Percentiles rank a stretch among this genome's conserved stretches.
Evolutionary conservation across 1,140 invertebrate genomes (phyloP).

Genomic region (Panagrolaimus sp.): DNA sequence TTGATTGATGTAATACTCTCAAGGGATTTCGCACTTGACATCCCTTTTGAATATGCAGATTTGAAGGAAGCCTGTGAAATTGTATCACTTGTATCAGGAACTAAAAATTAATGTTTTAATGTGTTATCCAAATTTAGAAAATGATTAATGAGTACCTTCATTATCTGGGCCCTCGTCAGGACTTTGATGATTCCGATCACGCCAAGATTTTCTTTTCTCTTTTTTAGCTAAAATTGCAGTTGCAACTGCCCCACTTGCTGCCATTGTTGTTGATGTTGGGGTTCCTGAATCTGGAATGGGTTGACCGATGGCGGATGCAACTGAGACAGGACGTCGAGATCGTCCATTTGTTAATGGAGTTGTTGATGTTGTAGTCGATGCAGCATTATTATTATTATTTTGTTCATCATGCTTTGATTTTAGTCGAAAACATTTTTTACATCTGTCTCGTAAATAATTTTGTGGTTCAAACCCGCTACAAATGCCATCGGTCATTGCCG

Average conservation of each 20-base stretch:
- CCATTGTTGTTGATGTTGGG: background rate
- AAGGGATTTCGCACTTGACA: conserved; percentile 43
- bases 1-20: conserved; percentile 44
- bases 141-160: conserved; percentile 26
- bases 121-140: background rate
- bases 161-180: conserved; percentile 42
- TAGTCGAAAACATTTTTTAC: conserved; percentile 54
- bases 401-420: conserved; percentile 34
- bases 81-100: conserved; percentile 32
- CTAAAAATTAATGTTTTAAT: conserved; percentile 17
- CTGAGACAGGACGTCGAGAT: background rate
- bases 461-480: conserved; percentile 57
- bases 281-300: too few species aligned
- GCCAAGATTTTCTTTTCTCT: conserved; percentile 40
- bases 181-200: conserved; percentile 31
- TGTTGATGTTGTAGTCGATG: background rate
- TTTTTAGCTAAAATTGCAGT: conserved; percentile 29
- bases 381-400: conserved; percentile 5
- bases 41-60: conserved; percentile 42
- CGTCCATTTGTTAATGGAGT: background rate
- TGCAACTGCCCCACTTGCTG: conserved; percentile 18
- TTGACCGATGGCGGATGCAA: conserved; percentile 16
- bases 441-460: conserved; percentile 54
- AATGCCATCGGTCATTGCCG: conserved; percentile 25
- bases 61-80: conserved; percentile 48